phyloP scores from a whole-genome alignment of 2,888 invertebrate genomes.

The Melolontha melolontha region DNA sequence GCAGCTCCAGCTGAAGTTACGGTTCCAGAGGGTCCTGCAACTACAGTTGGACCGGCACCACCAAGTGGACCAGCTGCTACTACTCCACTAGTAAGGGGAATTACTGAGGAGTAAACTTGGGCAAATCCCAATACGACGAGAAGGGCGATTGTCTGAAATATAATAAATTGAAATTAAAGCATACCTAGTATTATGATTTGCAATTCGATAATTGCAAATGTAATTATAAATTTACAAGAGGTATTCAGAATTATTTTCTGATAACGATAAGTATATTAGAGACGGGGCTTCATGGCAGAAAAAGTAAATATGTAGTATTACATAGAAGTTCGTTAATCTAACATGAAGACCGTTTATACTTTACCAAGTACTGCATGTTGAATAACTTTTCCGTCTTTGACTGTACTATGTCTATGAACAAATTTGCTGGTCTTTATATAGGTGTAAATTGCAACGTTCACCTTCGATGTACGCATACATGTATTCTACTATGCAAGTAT shows the following conservation, averaged over 20 bases:
- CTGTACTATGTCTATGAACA: constrained; percentile 12
- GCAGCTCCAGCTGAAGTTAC: constrained; percentile 8
- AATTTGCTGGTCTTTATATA: constrained; percentile 24
- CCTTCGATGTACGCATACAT: background rate
- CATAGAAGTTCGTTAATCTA: too few relatives aligned
- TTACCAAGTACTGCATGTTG: constrained; percentile 26
- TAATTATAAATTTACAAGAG: too few relatives aligned
- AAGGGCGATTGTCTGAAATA: constrained; percentile 16
- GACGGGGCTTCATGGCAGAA: too few relatives aligned
- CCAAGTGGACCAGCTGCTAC: constrained; percentile 26
- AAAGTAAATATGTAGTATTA: too few relatives aligned
- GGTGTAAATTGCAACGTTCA: background rate
- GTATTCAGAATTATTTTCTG: too few relatives aligned
- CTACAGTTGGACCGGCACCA: constrained; percentile 21
- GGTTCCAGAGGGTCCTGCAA: constrained; percentile 27
- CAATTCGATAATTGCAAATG: too few relatives aligned
- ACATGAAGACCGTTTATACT: background rate
- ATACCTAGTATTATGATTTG: background rate
- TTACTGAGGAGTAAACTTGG: constrained; percentile 19
- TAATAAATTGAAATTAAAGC: background rate
- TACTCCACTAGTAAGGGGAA: constrained; percentile 15
- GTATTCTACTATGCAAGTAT: constrained; percentile 19
- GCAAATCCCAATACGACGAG: constrained; percentile 21
- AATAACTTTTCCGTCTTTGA: constrained; percentile 19
- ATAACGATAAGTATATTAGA: too few relatives aligned